Evolutionary conservation across 2,113 vertebrate species (phyloP).

Genomic region (Xenus cinereus): DNA sequence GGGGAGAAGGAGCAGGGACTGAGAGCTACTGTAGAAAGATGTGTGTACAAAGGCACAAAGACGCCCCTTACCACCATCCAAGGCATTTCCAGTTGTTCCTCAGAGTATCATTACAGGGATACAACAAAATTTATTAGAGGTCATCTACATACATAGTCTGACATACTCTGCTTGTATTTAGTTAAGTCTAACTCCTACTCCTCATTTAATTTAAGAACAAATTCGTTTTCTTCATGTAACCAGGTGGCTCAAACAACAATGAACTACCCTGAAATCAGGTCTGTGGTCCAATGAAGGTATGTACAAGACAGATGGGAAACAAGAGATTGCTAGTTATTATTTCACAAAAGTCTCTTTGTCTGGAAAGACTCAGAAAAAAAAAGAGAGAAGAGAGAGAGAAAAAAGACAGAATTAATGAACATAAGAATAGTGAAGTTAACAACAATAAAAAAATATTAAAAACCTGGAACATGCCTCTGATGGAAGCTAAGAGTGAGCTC

Average conservation of each 20-base stretch:
- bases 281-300: not conserved
- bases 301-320: not conserved
- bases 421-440: not conserved
- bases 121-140: not conserved
- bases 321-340: not conserved
- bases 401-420: not conserved
- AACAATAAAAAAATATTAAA: not conserved
- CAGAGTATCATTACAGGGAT: not conserved
- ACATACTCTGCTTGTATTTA: not conserved
- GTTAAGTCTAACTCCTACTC: not conserved
- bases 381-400: not conserved
- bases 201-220: not conserved
- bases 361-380: not conserved
- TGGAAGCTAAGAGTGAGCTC: not conserved
- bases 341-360: not conserved
- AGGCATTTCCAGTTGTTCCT: not conserved
- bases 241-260: not conserved
- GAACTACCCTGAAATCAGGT: not conserved
- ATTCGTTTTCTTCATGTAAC: not conserved
- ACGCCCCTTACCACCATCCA: not conserved
- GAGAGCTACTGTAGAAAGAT: not conserved
- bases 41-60: not conserved
- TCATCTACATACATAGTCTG: not conserved
- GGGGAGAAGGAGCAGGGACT: not conserved
- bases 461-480: not conserved